phyloP scores from a whole-genome alignment of 2,113 vertebrate genomes.

The Microtus oregoni region DNA sequence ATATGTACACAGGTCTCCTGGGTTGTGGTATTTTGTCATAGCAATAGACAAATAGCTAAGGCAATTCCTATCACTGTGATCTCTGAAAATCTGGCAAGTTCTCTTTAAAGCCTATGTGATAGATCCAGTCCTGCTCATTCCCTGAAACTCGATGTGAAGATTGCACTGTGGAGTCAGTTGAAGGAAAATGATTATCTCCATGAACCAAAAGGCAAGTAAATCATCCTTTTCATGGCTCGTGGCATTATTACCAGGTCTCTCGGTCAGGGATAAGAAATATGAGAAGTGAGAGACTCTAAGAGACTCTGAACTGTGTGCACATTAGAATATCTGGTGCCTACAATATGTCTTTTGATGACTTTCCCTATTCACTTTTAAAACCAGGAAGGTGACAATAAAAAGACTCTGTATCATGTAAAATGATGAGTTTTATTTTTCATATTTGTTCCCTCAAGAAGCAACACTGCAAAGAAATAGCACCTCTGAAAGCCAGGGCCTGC shows the following conservation, averaged over 20 bases:
- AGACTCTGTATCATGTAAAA: slow-evolving; percentile 81
- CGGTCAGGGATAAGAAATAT: slow-evolving; percentile 53
- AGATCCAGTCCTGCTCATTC: slow-evolving; percentile 22
- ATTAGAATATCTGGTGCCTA: slow-evolving; percentile 74
- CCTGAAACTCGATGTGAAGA: slow-evolving; percentile 34
- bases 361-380: slow-evolving; percentile 70
- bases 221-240: slow-evolving; percentile 57
- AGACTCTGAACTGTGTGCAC: slow-evolving; percentile 33
- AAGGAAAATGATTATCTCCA: slow-evolving; percentile 67
- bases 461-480: slow-evolving; percentile 81
- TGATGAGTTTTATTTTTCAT: slow-evolving; percentile 84
- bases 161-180: slow-evolving; percentile 53
- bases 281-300: slow-evolving; percentile 55
- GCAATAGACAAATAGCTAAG: not conserved
- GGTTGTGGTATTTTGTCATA: not conserved
- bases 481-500: slow-evolving; percentile 77
- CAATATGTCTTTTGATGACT: slow-evolving; percentile 76
- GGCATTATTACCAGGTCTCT: slow-evolving; percentile 62
- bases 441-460: slow-evolving; percentile 80
- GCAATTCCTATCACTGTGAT: not conserved
- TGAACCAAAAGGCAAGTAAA: slow-evolving; percentile 63
- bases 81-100: slow-evolving; percentile 24
- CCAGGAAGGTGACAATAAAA: slow-evolving; percentile 74
- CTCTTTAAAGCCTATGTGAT: not conserved
- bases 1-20: not conserved